Evolutionary conservation across 2,797 vertebrate genomes (phyloP).

Genomic region (Myotis myotis): DNA sequence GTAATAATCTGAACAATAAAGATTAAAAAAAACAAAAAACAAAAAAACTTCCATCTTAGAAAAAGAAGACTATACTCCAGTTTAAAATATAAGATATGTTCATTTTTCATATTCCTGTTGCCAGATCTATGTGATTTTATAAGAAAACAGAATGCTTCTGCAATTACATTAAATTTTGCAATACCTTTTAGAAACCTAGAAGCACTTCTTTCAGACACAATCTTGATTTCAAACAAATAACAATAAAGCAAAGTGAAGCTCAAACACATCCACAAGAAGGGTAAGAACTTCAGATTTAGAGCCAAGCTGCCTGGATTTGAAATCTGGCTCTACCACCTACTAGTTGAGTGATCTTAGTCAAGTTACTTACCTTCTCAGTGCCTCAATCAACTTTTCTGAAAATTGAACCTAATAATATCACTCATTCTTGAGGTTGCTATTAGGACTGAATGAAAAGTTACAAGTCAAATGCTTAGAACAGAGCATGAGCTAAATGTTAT

Average conservation of each 20-base stretch:
- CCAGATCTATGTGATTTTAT: not conserved
- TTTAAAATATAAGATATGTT: slow-evolving; percentile 37
- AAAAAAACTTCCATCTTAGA: no score
- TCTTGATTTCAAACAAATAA: slow-evolving; percentile 57
- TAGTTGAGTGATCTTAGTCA: not conserved
- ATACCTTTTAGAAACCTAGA: slow-evolving; percentile 3
- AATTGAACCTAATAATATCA: not conserved
- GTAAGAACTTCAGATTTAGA: slow-evolving; percentile 23
- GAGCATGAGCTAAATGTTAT: slow-evolving; percentile 9
- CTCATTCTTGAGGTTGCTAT: slow-evolving; percentile 39
- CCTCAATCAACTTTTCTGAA: slow-evolving; percentile 31
- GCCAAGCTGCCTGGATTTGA: not conserved
- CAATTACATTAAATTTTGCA: slow-evolving; percentile 27
- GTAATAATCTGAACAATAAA: no score
- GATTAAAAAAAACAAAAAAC: no score
- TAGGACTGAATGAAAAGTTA: slow-evolving; percentile 35
- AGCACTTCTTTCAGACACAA: slow-evolving; percentile 37
- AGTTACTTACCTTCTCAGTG: not conserved
- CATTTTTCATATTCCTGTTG: slow-evolving; percentile 31
- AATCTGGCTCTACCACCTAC: not conserved
- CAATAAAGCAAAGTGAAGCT: slow-evolving; percentile 23
- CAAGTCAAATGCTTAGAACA: slow-evolving; percentile 39
- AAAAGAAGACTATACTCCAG: not conserved
- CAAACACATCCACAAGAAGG: not conserved
- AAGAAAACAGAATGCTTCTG: slow-evolving; percentile 43